Conservation (phyloP, 2,797 vertebrate genomes). For the Chrysolophus pictus region DNA sequence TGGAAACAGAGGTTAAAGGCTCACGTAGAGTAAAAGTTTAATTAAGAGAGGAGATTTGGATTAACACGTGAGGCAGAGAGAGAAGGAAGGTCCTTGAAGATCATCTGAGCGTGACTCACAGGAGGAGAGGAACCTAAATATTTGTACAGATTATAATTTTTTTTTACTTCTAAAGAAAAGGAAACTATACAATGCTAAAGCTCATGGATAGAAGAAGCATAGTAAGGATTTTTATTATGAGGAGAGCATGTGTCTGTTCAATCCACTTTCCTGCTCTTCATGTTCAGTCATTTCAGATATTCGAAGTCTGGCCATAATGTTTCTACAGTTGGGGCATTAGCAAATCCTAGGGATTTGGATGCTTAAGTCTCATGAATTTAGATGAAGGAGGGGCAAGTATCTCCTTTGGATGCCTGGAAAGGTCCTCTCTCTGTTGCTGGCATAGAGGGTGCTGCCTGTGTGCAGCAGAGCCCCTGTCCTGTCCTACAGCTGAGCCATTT, state of each 20-base stretch:
- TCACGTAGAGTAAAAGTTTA: conserved; percentile 50
- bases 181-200: not conserved
- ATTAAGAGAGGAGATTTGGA: conserved; percentile 69
- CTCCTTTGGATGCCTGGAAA: not conserved
- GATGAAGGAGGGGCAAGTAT: not conserved
- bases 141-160: not conserved
- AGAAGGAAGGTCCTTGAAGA: conserved; percentile 52
- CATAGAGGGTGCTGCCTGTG: not conserved
- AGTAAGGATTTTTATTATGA: conserved; percentile 3
- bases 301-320: not conserved
- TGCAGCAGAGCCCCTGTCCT: accelerated
- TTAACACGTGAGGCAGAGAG: conserved; percentile 37
- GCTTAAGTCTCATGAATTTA: not conserved
- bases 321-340: not conserved
- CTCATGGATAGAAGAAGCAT: not conserved
- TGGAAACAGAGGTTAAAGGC: conserved; percentile 18
- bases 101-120: conserved; percentile 42
- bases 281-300: conserved; percentile 33
- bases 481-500: not conserved
- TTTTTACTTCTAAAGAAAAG: not conserved
- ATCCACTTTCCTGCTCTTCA: conserved; percentile 1
- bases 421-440: not conserved
- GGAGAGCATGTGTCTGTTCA: not conserved
- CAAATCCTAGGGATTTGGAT: conserved; percentile 28
- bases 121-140: conserved; percentile 56